Percentiles rank a stretch among this genome's conserved stretches.
Evolutionary conservation across 2,888 invertebrate genomes (phyloP).

Genomic region (Trichopoda pennipes): DNA sequence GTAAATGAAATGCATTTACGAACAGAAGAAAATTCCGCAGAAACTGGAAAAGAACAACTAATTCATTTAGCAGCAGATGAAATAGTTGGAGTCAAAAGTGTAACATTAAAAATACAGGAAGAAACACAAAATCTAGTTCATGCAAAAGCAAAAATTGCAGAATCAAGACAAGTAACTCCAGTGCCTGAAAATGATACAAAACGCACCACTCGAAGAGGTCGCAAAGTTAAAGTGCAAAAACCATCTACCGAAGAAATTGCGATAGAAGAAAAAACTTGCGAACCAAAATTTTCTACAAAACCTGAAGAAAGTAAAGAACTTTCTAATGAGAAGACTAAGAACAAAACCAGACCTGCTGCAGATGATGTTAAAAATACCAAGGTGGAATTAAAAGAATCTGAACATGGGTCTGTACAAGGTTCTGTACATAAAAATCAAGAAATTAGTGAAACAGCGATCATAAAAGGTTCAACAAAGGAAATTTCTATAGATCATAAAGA

Average conservation of each 20-base stretch:
- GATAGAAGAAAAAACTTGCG: neutral
- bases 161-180: constrained; percentile 36
- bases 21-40: neutral
- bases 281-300: neutral
- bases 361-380: no score
- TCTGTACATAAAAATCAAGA: neutral
- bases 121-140: constrained; percentile 9
- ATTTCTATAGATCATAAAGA: neutral
- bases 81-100: constrained; percentile 1
- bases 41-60: neutral
- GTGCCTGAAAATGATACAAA: constrained; percentile 9
- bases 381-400: neutral
- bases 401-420: no score
- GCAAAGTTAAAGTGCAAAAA: constrained; percentile 26
- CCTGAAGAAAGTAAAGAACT: neutral
- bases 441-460: neutral
- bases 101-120: constrained; percentile 1
- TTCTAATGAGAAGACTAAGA: neutral
- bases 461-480: neutral
- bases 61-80: neutral
- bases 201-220: constrained; percentile 19
- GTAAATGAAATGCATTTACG: neutral
- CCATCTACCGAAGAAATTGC: constrained; percentile 2
- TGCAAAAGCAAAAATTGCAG: constrained; percentile 5
- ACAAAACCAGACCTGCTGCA: no score